Base-by-base conservation (phyloP, 2,888 invertebrate genomes). In the Belgica antarctica region DNA sequence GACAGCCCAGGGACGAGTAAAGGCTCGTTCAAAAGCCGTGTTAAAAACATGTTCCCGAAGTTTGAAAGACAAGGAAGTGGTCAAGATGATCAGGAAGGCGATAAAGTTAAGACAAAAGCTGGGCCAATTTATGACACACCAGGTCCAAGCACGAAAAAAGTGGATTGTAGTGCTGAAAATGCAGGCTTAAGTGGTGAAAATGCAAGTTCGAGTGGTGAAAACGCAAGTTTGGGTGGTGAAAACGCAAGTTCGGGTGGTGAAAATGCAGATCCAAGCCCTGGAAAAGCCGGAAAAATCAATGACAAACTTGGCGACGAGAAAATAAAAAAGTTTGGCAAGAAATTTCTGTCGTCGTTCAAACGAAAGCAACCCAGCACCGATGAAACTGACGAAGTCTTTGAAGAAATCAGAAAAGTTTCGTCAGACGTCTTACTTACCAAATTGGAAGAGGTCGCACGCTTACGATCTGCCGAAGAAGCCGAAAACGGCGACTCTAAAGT, bases 331-430 rank as follows among this genome's bases (percentile, higher is more conserved):
- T n/a, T n/a, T n/a, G 61, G n/a, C 10, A 65, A 65, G 28, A 24
- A 24, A 12, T 65, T 65, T 24, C 27, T 65, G 3, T 41, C 47
- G 2, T 25, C 25, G 3, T 65, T 65, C 27, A 25, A 24, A 17
- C 46, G 47, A 28, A 65, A 41, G 47, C 36, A 34, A 31, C 10
- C 63, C 36, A 24, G 2, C 12, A 25, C 41, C 3, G 46, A 46
- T 46, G 65, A 65, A 19, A 25, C 27, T 47, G 65, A 65, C 17
- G 65, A 65, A 22, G 15, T 17, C 47, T 46, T 65, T 47, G 46
- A 63, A 12, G 41, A 65, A 47, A 65, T 65, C 12, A 17, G 4
- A 17, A 65, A 63, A 15, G 25, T 22, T 8, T 7, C 7, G 4
- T 3, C 27, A n/a, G 59, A 62, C 3, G 34, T 24, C 28, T 28